phyloP scores from a whole-genome alignment of 2,797 vertebrate genomes.

The Lepus oiostolus region DNA sequence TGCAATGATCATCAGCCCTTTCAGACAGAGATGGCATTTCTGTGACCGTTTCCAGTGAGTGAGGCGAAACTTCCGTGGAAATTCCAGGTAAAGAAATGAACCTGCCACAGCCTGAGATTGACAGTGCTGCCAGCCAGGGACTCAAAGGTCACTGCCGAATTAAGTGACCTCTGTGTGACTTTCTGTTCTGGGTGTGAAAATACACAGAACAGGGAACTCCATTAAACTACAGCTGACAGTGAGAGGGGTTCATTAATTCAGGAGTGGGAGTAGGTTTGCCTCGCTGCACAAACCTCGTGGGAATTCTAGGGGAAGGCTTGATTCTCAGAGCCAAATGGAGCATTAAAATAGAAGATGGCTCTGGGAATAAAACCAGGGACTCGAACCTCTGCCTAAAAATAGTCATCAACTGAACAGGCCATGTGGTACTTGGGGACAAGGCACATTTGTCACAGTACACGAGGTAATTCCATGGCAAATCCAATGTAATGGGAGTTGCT shows the following conservation, averaged over 20 bases:
- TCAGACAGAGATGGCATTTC: conserved; percentile 48
- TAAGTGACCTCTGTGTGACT: conserved; percentile 81
- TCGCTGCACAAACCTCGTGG: conserved; percentile 45
- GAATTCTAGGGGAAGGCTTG: conserved; percentile 59
- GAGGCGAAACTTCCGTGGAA: conserved; percentile 59
- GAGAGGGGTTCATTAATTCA: conserved; percentile 75
- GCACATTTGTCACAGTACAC: conserved; percentile 43
- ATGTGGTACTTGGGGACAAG: conserved; percentile 45
- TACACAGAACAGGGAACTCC: conserved; percentile 77
- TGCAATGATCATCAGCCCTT: conserved; percentile 31
- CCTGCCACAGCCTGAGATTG: conserved; percentile 74
- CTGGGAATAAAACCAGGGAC: conserved; percentile 65
- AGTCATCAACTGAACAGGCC: neutral
- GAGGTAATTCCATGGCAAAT: conserved; percentile 29
- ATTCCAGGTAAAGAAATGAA: conserved; percentile 69
- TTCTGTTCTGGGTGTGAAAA: conserved; percentile 82
- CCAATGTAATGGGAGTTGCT: neutral
- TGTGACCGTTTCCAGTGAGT: conserved; percentile 60
- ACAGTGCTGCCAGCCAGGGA: conserved; percentile 67
- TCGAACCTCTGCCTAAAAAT: conserved; percentile 64
- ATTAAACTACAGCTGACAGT: conserved; percentile 71
- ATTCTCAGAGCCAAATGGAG: conserved; percentile 64
- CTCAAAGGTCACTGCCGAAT: conserved; percentile 82
- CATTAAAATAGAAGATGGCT: conserved; percentile 57
- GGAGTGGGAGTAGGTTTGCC: conserved; percentile 37